Evolutionary conservation across 2,113 vertebrate species (phyloP), one percentile per base, ranked within the genome.

Genomic region (Alectura lathami): DNA sequence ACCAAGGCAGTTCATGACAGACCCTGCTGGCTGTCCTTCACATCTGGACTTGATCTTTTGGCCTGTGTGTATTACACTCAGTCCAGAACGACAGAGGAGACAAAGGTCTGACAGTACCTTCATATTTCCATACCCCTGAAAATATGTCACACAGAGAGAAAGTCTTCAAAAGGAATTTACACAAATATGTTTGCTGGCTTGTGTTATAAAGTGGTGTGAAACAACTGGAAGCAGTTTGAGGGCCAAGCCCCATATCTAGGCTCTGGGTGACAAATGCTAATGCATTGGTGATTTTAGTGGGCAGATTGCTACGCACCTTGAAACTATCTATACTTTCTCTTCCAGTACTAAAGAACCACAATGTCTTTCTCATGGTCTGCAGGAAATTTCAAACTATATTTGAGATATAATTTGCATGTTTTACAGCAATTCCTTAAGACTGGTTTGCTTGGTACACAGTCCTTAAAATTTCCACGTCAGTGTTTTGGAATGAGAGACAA

Each of bases 161-260:
- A 38, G 22, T 38, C 81, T 91, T 87, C 78, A 77, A 13, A 34
- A 21, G 6, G n/a, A 67, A 91, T 42, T 34, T 50, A 76, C 73
- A n/a, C n/a, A 78, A 51, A 84, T 66, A 42, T 76, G 10, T 72
- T 84, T 68, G 9, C 5, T 68, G 24, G 8, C 78, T 91, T 86
- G 6, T 78, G 34, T 29, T 70, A 48, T 32, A 62, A 60, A 86
- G 68, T 68, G 16, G 47, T 8, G 5, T 69, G 36, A 89, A 91
- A 86, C 11, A 50, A 56, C 8, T 56, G 29, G 27, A 86, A 94
- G 74, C 26, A 72, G 84, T 79, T 47, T 83, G 62, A 89, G 24
- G 47, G 51, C 56, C 3, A 3, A 83, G 23, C 7, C 12, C 17
- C 26, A 1, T 48, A 43, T 59, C 81, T 73, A 17, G 13, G 23